Conservation (phyloP, 92 coral and sea anemone genomes). For the Ricordea florida region DNA sequence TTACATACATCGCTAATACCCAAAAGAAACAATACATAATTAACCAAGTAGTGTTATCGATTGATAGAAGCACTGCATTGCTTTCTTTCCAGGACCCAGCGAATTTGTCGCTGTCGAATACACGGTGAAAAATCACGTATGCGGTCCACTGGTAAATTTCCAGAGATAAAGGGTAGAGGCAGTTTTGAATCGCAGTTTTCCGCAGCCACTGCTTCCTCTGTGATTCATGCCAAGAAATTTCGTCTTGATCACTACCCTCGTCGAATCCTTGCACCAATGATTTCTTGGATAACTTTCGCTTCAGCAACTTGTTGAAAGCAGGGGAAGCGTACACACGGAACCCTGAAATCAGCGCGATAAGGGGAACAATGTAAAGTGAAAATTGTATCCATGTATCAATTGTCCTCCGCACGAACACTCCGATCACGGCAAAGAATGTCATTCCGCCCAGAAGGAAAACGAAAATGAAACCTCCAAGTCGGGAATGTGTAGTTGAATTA, state of each 20-base stretch:
- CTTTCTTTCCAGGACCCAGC: conserved; percentile 65
- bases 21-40: conserved; percentile 75
- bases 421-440: conserved; percentile 74
- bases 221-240: conserved; percentile 70
- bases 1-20: conserved; percentile 79
- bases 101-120: conserved; percentile 47
- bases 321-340: conserved; percentile 66
- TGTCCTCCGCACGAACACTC: conserved; percentile 88
- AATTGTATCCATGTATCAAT: conserved; percentile 95
- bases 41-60: conserved; percentile 56
- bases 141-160: conserved; percentile 90
- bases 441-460: conserved; percentile 45
- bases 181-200: conserved; percentile 74
- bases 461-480: conserved; percentile 60
- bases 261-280: conserved; percentile 37
- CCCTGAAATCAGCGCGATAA: conserved; percentile 75
- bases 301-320: conserved; percentile 64
- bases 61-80: background rate
- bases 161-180: conserved; percentile 76
- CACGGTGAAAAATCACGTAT: conserved; percentile 60
- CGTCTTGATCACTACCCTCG: conserved; percentile 40
- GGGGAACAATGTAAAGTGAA: conserved; percentile 87
- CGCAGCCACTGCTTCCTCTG: conserved; percentile 71
- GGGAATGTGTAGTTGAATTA: conserved; percentile 12
- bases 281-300: conserved; percentile 55